Evolutionary conservation across 2,888 invertebrate genomes (phyloP).

Genomic region (Cryptocephalus moraei): DNA sequence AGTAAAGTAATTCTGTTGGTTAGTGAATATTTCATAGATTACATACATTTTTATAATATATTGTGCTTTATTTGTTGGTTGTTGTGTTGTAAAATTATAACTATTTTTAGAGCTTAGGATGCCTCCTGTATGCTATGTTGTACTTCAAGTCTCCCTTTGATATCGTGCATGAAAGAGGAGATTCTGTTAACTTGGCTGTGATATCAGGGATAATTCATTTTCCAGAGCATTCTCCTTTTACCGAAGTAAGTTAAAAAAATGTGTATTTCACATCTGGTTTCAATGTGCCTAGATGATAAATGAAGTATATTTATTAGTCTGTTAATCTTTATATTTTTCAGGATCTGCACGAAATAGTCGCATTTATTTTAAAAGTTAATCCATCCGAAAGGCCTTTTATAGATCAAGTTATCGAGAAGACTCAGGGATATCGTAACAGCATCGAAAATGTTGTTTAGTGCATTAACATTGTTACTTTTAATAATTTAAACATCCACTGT

Average conservation of each 20-base stretch:
- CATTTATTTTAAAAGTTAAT: slow-evolving; percentile 62
- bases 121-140: slow-evolving; percentile 74
- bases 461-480: background rate
- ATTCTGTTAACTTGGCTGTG: slow-evolving; percentile 78
- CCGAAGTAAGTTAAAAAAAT: slow-evolving; percentile 38
- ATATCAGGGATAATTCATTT: slow-evolving; percentile 64
- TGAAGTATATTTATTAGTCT: background rate
- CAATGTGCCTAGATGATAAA: too few relatives aligned
- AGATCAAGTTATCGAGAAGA: slow-evolving; percentile 56
- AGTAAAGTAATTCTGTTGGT: too few relatives aligned
- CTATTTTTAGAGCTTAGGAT: slow-evolving; percentile 62
- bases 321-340: slow-evolving; percentile 31
- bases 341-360: slow-evolving; percentile 59
- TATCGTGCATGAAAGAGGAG: slow-evolving; percentile 71
- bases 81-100: background rate
- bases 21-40: too few relatives aligned
- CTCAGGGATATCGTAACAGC: slow-evolving; percentile 47
- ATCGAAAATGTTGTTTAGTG: slow-evolving; percentile 46
- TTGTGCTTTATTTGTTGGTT: background rate
- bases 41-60: too few relatives aligned
- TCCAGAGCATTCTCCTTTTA: slow-evolving; percentile 57
- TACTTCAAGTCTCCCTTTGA: slow-evolving; percentile 82
- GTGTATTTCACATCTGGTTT: too few relatives aligned
- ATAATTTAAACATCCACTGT: background rate
- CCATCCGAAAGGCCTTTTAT: slow-evolving; percentile 68